Evolutionary conservation across 2,113 vertebrate genomes (phyloP).

Genomic region (Bolborhynchus lineola): DNA sequence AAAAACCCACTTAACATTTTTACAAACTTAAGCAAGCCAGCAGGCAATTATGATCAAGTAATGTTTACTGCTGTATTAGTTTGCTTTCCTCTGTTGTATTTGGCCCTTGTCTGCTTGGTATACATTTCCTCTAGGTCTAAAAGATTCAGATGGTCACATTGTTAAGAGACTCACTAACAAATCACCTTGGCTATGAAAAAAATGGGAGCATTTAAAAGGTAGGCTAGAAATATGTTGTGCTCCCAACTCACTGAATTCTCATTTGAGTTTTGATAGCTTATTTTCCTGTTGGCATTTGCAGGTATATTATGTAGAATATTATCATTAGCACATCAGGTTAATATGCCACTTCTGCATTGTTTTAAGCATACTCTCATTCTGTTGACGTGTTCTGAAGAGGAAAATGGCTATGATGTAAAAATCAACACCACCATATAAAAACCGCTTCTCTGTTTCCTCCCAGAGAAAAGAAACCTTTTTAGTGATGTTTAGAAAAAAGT

Average conservation of each 20-base stretch:
- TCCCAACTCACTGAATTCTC: neutral
- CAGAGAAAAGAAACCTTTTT: neutral
- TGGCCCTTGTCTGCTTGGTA: neutral
- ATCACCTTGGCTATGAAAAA: neutral
- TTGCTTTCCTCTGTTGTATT: neutral
- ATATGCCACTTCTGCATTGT: neutral
- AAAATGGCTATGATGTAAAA: neutral
- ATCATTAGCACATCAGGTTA: neutral
- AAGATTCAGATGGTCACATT: neutral
- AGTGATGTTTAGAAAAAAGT: neutral
- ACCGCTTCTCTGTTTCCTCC: neutral
- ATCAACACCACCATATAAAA: neutral
- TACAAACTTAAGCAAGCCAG: neutral
- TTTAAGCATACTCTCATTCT: neutral
- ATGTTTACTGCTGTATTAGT: neutral
- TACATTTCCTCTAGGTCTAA: neutral
- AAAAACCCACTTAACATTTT: neutral
- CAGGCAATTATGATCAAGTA: neutral
- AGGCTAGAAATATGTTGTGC: neutral
- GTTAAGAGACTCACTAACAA: neutral
- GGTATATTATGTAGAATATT: too few species aligned
- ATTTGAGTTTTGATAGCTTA: neutral
- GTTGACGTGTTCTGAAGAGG: neutral
- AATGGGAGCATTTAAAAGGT: neutral
- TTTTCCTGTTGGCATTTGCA: neutral